Conservation (phyloP, 2,797 vertebrate species). For the Loriculus beryllinus region DNA sequence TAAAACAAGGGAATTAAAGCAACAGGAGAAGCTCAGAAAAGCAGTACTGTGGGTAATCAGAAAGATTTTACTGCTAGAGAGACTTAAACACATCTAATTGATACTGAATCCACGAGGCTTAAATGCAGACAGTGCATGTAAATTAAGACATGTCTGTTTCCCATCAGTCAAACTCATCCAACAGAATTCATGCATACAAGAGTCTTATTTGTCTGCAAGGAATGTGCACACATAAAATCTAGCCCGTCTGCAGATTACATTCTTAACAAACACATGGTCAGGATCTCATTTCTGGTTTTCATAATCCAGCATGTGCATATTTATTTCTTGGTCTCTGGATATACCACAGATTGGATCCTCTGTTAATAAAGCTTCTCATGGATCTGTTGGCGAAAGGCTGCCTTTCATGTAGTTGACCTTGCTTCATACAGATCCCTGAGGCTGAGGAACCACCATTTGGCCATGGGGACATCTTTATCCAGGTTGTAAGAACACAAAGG, state of each 20-base stretch:
- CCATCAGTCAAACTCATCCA: background rate
- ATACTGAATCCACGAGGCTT: background rate
- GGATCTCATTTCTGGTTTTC: background rate
- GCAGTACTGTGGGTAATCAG: background rate
- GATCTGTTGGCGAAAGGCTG: background rate
- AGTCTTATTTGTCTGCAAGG: background rate
- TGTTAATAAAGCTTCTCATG: background rate
- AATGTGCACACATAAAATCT: background rate
- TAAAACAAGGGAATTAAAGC: background rate
- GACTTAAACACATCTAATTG: background rate
- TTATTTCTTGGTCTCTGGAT: background rate
- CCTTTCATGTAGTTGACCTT: fast-evolving
- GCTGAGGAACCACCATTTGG: background rate
- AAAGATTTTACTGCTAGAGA: background rate
- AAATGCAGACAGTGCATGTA: background rate
- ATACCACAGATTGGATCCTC: background rate
- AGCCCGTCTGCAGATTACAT: background rate
- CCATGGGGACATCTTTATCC: background rate
- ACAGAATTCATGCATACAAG: background rate
- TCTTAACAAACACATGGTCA: background rate
- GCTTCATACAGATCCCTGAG: background rate
- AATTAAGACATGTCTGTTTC: background rate
- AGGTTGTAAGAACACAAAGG: background rate
- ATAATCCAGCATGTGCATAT: background rate
- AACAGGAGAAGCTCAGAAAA: background rate